phyloP scores from a whole-genome alignment of 2,888 invertebrate genomes.

The Dynastes hyllus region DNA sequence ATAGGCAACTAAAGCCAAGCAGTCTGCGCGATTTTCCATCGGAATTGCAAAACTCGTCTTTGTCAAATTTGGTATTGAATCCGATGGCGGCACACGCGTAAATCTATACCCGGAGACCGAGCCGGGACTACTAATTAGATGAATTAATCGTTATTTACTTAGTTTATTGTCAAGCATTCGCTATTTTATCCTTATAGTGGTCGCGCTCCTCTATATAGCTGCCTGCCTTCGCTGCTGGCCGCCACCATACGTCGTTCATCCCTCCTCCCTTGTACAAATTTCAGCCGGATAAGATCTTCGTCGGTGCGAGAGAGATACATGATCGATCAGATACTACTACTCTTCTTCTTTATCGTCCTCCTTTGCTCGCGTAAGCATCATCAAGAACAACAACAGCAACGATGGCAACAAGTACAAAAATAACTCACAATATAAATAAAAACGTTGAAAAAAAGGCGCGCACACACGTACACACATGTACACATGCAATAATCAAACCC shows the following conservation, averaged over 20 bases:
- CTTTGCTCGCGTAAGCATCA: conserved; percentile 24
- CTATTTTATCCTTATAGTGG: conserved; percentile 51
- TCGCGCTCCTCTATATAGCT: conserved; percentile 23
- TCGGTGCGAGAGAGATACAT: conserved; percentile 28
- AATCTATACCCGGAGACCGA: conserved; percentile 66
- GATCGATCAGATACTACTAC: conserved; percentile 34
- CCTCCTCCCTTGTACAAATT: conserved; percentile 51
- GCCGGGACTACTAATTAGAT: conserved; percentile 70
- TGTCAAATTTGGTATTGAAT: conserved; percentile 71
- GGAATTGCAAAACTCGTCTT: conserved; percentile 69
- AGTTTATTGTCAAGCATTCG: conserved; percentile 58
- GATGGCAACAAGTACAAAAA: conserved; percentile 23
- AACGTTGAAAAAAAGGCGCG: conserved; percentile 6
- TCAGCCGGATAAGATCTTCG: conserved; percentile 47
- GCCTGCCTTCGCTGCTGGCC: background rate
- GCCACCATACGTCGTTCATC: conserved; percentile 21
- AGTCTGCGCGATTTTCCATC: conserved; percentile 70
- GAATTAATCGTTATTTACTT: conserved; percentile 70
- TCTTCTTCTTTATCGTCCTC: conserved; percentile 26
- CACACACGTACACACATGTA: background rate
- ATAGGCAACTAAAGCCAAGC: conserved; percentile 71
- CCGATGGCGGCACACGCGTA: conserved; percentile 68
- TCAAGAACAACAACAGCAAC: conserved; percentile 21
- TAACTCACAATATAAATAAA: conserved; percentile 36
- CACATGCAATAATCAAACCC: conserved; percentile 2